phyloP scores from a whole-genome alignment of 2,888 invertebrate species.

The Anthrax anthrax region DNA sequence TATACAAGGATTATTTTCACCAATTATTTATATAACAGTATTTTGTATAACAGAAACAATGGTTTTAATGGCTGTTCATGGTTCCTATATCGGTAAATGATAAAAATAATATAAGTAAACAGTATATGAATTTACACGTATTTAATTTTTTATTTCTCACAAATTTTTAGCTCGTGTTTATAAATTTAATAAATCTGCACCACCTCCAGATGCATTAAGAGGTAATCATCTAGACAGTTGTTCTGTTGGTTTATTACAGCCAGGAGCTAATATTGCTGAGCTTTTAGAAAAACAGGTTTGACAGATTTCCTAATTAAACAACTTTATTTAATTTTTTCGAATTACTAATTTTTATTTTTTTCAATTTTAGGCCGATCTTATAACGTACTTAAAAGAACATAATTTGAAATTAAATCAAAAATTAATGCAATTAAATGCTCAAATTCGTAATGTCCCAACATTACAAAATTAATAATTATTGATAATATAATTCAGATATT shows the following conservation, averaged over 20 bases:
- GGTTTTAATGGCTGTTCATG: conserved; percentile 37
- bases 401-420: conserved; percentile 49
- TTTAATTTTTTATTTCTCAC: background rate
- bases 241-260: conserved; percentile 31
- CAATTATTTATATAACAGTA: conserved; percentile 43
- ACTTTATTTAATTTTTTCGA: background rate
- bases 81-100: conserved; percentile 42
- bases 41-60: conserved; percentile 38
- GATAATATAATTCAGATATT: too few relatives aligned
- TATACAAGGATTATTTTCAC: conserved; percentile 37
- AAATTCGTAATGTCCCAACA: conserved; percentile 26
- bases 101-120: conserved; percentile 7
- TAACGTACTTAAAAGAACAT: conserved; percentile 51
- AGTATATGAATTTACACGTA: background rate
- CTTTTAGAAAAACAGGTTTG: conserved; percentile 48
- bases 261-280: conserved; percentile 40
- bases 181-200: conserved; percentile 43
- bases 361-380: conserved; percentile 43
- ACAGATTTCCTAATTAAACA: too few relatives aligned
- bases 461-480: too few relatives aligned
- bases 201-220: conserved; percentile 47
- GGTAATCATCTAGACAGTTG: conserved; percentile 30
- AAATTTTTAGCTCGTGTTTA: conserved; percentile 43
- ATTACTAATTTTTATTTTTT: background rate
- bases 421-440: conserved; percentile 44